These are phyloP conservation scores for Litocranius walleri DNA, from an alignment of 2,113 vertebrate genomes.

Conservation along the genomic window DNA sequence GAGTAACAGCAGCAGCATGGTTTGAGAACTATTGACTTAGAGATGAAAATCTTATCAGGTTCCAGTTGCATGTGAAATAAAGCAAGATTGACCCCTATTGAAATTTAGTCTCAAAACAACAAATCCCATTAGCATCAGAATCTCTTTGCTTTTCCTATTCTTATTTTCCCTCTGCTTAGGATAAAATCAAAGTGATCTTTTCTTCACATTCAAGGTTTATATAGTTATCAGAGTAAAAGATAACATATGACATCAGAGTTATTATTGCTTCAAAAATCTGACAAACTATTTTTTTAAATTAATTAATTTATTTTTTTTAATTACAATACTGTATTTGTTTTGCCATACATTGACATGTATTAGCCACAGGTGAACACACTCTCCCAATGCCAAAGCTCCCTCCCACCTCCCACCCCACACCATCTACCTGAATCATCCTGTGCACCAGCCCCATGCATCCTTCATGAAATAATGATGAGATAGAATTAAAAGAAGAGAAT, in stretches of 20 bases:
- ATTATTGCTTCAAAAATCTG: background rate
- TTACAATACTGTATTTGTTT: too few species aligned
- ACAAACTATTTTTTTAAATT: background rate
- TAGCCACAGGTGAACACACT: too few species aligned
- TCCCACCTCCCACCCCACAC: too few species aligned
- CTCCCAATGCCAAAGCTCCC: too few species aligned
- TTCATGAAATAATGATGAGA: background rate
- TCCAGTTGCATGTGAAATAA: background rate
- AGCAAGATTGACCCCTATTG: background rate
- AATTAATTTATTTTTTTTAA: too few species aligned
- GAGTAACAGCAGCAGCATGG: too few species aligned
- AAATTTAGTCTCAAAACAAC: background rate
- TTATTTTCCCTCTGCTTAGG: background rate
- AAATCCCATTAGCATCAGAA: background rate
- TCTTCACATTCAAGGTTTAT: background rate
- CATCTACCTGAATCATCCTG: too few species aligned
- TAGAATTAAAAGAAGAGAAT: background rate
- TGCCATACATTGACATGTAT: too few species aligned
- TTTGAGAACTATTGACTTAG: background rate
- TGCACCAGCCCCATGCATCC: too few species aligned
- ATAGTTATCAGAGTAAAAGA: background rate
- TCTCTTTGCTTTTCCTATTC: background rate
- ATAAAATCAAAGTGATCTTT: background rate
- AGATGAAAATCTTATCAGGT: background rate
- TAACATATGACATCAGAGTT: background rate